phyloP scores from a whole-genome alignment of 1,140 invertebrate genomes.

The Diorhabda sublineata region DNA sequence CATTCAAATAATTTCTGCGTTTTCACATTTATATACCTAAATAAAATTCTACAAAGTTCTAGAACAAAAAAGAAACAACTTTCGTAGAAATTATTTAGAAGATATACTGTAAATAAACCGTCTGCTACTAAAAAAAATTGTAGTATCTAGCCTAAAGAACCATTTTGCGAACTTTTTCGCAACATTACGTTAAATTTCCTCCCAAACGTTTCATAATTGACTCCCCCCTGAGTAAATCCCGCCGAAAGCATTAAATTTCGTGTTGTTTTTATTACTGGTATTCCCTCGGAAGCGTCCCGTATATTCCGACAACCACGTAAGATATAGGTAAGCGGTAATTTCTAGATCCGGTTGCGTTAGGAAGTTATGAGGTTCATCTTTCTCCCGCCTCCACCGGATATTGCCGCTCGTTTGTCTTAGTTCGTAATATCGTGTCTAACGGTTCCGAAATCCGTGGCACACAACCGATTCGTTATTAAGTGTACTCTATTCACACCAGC shows the following conservation, averaged over 20 bases:
- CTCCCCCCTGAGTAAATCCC: too few relatives aligned
- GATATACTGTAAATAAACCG: too few relatives aligned
- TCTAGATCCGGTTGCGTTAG: slow-evolving; percentile 40
- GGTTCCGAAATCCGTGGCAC: slow-evolving; percentile 32
- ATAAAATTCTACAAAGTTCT: too few relatives aligned
- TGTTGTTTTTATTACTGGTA: background rate
- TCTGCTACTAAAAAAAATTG: too few relatives aligned
- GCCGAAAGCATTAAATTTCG: background rate
- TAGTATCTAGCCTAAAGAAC: too few relatives aligned
- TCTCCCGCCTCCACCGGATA: slow-evolving; percentile 36
- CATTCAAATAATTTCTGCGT: too few relatives aligned
- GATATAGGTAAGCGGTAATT: slow-evolving; percentile 26
- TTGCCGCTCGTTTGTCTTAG: slow-evolving; percentile 40
- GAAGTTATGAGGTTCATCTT: slow-evolving; percentile 42
- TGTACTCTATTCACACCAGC: slow-evolving; percentile 5
- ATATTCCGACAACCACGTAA: slow-evolving; percentile 5
- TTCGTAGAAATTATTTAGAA: too few relatives aligned
- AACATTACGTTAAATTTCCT: too few relatives aligned
- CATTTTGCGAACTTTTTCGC: too few relatives aligned
- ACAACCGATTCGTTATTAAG: slow-evolving; percentile 33
- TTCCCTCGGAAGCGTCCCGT: background rate
- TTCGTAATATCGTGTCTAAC: slow-evolving; percentile 34
- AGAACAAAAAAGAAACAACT: too few relatives aligned
- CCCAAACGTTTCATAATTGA: too few relatives aligned
- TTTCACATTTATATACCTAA: too few relatives aligned